Evolutionary conservation across 2,888 invertebrate species (phyloP), one percentile per base, ranked within the genome.

Genomic region (Phaonia tiefii): DNA sequence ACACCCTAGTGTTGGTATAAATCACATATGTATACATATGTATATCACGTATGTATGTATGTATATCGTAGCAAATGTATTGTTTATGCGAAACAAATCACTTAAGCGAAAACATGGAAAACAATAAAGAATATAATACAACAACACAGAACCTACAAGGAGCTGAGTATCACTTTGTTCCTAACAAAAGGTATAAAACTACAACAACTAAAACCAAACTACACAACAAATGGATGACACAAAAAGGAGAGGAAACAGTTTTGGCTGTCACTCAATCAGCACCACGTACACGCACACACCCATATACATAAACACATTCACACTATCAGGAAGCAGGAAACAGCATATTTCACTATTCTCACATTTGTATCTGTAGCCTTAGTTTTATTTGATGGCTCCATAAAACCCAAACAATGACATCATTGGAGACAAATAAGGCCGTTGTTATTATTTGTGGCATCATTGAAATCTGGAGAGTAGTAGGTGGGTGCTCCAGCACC

Each of bases 81-180:
- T 75, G 67, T 81, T 78, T 78, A 72, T 81, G 67, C 31, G 75
- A 81, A 75, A 69, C 78, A 75, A 81, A 81, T 81, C 80, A 81
- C 80, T 81, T 81, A 75, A 75, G 51, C 78, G 4, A 69, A 58
- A 74, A 67, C 80, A 71, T 49, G 71, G 63, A 66, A 77, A 80
- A 69, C 67, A 71, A 75, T 74, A 79, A 75, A 71, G n/a, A 67
- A 60, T 13, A 74, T 58, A 56, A 25, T 46, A 49, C 58, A 8
- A 31, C 3, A 31, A 5, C 31, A 5, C n/a, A 54, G 63, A 70
- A 11, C 42, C 54, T 58, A 67, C 76, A 60, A 37, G 63, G 37
- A 79, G 75, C 42, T 72, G 54, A 37, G 75, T 79, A 26, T 72
- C 15, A 49, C 44, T 51, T 71, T 71, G 67, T 49, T 72, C 22